These are phyloP conservation scores for Pogonomyrmex barbatus DNA, from an alignment of 1,140 invertebrate species.

Conservation along the genomic window DNA sequence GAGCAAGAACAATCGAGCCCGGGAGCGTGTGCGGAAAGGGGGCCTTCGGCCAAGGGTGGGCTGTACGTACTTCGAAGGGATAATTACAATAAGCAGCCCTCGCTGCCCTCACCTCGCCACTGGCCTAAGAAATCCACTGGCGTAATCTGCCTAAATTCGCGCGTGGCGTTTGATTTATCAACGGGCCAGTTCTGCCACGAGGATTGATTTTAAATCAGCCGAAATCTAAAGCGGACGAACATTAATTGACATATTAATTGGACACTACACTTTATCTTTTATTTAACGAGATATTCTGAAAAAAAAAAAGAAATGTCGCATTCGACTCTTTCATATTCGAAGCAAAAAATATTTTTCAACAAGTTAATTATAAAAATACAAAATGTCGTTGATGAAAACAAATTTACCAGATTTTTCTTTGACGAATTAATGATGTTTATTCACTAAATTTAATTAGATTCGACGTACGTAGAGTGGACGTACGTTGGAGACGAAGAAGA, in stretches of 20 bases:
- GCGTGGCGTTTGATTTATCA: background rate
- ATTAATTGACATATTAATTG: background rate
- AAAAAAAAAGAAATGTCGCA: background rate
- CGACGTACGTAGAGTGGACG: background rate
- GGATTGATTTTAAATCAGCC: background rate
- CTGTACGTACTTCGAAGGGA: conserved; percentile 72
- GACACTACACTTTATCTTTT: too few species aligned
- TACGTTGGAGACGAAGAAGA: too few species aligned
- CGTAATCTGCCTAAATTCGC: conserved; percentile 66
- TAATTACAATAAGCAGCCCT: conserved; percentile 78
- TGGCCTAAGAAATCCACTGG: conserved; percentile 74
- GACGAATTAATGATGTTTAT: conserved; percentile 22
- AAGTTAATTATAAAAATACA: background rate
- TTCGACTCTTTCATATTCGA: background rate
- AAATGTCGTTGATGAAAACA: background rate
- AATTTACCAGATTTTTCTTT: background rate
- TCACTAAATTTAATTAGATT: background rate
- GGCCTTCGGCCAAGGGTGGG: conserved; percentile 70
- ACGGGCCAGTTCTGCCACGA: background rate
- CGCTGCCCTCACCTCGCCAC: conserved; percentile 71
- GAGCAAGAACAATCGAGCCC: conserved; percentile 78
- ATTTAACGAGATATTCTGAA: background rate
- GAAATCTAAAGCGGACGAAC: background rate
- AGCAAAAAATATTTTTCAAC: background rate
- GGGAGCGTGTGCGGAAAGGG: conserved; percentile 72